Base-by-base conservation (phyloP, 2,888 invertebrate species). In the Drosophila monieri region DNA sequence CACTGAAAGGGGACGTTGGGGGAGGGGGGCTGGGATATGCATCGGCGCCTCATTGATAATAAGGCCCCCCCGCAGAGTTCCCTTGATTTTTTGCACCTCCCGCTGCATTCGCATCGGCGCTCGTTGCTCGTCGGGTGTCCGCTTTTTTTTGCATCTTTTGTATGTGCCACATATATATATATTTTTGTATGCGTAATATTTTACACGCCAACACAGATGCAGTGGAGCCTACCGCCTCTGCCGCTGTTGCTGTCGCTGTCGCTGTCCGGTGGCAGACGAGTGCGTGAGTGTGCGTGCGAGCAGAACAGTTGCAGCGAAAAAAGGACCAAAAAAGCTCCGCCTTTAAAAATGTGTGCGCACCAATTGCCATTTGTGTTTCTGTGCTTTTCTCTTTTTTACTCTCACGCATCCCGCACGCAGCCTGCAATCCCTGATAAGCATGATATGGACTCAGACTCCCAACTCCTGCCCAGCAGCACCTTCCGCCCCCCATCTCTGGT, bases 251-350 rank as follows among this genome's bases (percentile, higher is more conserved):
- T 18, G 18, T 2, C 18, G 18, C 2, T 30, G 64, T 25, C 41
- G 68, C 60, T 56, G 62, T 77, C 77, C 83, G 74, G 74, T 73
- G 56, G 61, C 60, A 61, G 76, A 66, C 59, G 51, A 62, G 54
- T 62, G 69, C 46, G 55, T 74, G 71, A 69, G 74, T 64, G 65
- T 35, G 70, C 59, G 59, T 43, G 43, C 21, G 43, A 43, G 21
- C 68, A 74, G 76, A 74, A 70, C 84, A 76, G 25, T 35, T 56
- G 56, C 56, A 39, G 60, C 77, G 80, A 85, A 90, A 89, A 89
- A 89, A 89, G 84, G 80, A 85, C 80, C 89, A 89, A 89, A 89
- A 89, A 90, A 90, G 90, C 89, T 89, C 89, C 89, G 89, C 89
- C 89, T 89, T 69, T 90, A 89, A 90, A 90, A 90, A 87, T 89